Evolutionary conservation across 1,140 invertebrate species (phyloP).

Genomic region (Eupeodes corollae): DNA sequence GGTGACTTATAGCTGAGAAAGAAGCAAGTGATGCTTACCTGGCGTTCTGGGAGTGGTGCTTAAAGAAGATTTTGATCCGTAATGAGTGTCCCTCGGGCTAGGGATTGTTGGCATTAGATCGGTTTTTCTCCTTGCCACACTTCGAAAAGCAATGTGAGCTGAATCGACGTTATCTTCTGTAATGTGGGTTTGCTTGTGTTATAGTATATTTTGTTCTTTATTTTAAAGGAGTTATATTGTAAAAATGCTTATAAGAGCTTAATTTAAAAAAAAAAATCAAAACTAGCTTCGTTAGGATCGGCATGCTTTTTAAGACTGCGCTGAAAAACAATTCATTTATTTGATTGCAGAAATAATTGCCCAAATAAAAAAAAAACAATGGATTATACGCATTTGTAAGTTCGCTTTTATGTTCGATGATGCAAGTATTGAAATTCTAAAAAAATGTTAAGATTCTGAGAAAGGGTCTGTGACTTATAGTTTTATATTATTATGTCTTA

Average conservation of each 20-base stretch:
- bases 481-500: too few relatives aligned
- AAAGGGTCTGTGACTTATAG: too few relatives aligned
- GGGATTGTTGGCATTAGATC: slow-evolving; percentile 83
- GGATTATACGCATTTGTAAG: too few relatives aligned
- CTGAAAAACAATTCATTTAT: too few relatives aligned
- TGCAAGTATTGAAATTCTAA: too few relatives aligned
- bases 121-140: slow-evolving; percentile 71
- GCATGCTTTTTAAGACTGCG: too few relatives aligned
- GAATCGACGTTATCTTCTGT: slow-evolving; percentile 38
- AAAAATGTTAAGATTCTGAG: too few relatives aligned
- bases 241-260: neutral
- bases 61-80: slow-evolving; percentile 40
- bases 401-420: too few relatives aligned
- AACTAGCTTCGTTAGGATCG: too few relatives aligned
- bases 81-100: slow-evolving; percentile 51
- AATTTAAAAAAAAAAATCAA: too few relatives aligned
- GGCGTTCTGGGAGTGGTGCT: slow-evolving; percentile 54
- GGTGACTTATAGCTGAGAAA: neutral
- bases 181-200: slow-evolving; percentile 12
- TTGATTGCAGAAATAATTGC: too few relatives aligned
- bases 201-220: neutral
- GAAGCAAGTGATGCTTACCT: slow-evolving; percentile 43
- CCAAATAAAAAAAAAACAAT: too few relatives aligned
- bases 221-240: neutral
- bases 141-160: slow-evolving; percentile 43